Conservation (phyloP, 2,113 vertebrate species). For the Gadus chalcogrammus region DNA sequence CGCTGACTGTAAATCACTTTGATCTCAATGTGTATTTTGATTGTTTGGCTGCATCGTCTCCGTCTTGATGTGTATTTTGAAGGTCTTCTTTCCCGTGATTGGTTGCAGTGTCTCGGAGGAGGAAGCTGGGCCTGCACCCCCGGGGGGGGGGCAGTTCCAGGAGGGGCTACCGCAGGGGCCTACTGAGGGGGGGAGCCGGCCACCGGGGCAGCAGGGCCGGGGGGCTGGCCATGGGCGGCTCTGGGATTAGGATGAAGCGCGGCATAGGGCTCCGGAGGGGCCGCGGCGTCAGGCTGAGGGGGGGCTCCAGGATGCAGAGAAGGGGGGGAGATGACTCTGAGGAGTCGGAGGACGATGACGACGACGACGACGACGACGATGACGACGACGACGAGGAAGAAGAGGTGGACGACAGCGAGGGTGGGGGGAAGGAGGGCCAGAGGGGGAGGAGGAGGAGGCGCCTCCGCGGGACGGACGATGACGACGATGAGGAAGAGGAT, state of each 20-base stretch:
- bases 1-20: too few relatives aligned
- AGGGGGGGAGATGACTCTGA: slow-evolving; percentile 69
- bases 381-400: slow-evolving; percentile 53
- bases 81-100: neutral
- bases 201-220: slow-evolving; percentile 57
- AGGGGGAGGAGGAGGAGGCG: slow-evolving; percentile 33
- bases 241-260: slow-evolving; percentile 55
- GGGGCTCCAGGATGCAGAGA: slow-evolving; percentile 69
- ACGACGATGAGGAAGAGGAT: slow-evolving; percentile 87
- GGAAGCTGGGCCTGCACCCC: slow-evolving; percentile 45
- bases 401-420: slow-evolving; percentile 55
- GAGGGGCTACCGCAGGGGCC: slow-evolving; percentile 62
- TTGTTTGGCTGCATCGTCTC: too few relatives aligned
- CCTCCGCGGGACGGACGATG: slow-evolving; percentile 75
- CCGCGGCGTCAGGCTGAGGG: slow-evolving; percentile 68
- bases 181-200: slow-evolving; percentile 60
- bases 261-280: slow-evolving; percentile 45
- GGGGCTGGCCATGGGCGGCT: slow-evolving; percentile 34
- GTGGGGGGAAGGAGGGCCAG: slow-evolving; percentile 45
- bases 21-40: too few relatives aligned
- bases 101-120: slow-evolving; percentile 39
- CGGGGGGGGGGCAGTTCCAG: slow-evolving; percentile 72
- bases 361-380: slow-evolving; percentile 48
- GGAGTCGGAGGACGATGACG: slow-evolving; percentile 63
- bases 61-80: too few relatives aligned